phyloP scores from a whole-genome alignment of 2,797 vertebrate species.

The Pipistrellus nathusii region DNA sequence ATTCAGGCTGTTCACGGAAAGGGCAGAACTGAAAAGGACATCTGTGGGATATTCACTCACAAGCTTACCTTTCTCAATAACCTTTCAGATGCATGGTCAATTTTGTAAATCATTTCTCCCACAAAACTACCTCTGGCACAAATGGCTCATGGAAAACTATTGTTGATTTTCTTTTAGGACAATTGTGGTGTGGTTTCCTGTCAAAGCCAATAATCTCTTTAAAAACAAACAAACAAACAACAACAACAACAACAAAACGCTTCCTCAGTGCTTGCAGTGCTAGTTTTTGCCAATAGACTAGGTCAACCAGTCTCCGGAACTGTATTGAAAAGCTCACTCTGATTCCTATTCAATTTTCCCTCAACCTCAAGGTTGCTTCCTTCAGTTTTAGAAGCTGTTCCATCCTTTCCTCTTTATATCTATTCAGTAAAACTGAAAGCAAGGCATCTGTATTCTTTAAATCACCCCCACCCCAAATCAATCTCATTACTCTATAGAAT shows the following conservation, averaged over 20 bases:
- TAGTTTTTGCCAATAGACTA: not conserved
- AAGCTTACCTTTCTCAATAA: not conserved
- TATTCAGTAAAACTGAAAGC: not conserved
- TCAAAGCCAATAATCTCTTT: not conserved
- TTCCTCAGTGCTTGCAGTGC: not conserved
- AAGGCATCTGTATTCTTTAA: constrained; percentile 11
- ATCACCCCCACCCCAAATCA: not conserved
- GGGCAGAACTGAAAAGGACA: not conserved
- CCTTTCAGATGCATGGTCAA: constrained; percentile 12
- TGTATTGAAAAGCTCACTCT: not conserved
- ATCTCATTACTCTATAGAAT: constrained; percentile 1
- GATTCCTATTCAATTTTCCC: not conserved
- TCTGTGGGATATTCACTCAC: not conserved
- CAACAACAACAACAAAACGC: not conserved
- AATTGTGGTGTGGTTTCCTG: not conserved
- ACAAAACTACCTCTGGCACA: constrained; percentile 29
- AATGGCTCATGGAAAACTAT: not conserved
- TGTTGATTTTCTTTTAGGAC: not conserved
- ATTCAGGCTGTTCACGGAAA: constrained; percentile 22
- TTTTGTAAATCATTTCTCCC: constrained; percentile 19
- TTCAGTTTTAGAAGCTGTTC: not conserved
- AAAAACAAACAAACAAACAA: not conserved
- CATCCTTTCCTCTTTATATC: not conserved
- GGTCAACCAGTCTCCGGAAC: not conserved
- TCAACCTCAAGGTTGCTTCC: not conserved